phyloP scores from a whole-genome alignment of 2,888 invertebrate species.

The Lacanobia oleracea region DNA sequence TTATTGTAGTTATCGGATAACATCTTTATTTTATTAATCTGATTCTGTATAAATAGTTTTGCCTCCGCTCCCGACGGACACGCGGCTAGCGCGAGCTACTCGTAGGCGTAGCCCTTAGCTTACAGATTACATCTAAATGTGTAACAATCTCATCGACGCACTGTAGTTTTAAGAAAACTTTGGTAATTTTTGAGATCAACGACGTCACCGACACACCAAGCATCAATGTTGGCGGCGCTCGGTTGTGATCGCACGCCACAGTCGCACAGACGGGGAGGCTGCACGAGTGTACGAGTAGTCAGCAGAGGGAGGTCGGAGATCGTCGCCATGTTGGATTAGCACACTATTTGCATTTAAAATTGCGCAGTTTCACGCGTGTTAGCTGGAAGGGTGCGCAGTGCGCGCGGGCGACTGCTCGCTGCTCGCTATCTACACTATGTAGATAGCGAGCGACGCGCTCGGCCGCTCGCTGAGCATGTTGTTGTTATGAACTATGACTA shows the following conservation, averaged over 20 bases:
- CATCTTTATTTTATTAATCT: slow-evolving; percentile 65
- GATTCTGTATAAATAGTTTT: slow-evolving; percentile 31
- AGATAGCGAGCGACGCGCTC: background rate
- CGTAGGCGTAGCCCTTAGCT: background rate
- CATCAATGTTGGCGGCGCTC: background rate
- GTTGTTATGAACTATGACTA: slow-evolving; percentile 5
- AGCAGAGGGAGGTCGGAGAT: slow-evolving; percentile 48
- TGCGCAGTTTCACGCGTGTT: slow-evolving; percentile 68
- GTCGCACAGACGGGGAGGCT: background rate
- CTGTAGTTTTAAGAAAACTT: background rate
- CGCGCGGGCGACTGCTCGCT: background rate
- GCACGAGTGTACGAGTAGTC: background rate
- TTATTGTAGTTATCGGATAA: slow-evolving; percentile 61
- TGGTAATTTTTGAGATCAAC: background rate
- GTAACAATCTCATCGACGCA: background rate
- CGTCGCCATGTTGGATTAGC: slow-evolving; percentile 80
- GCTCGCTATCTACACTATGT: background rate
- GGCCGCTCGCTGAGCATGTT: slow-evolving; percentile 54
- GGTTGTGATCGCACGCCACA: no score
- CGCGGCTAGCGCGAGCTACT: background rate
- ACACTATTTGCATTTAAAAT: slow-evolving; percentile 84
- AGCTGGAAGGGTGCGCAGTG: slow-evolving; percentile 66
- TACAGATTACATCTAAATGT: background rate
- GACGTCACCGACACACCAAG: no score
- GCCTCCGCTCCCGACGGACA: background rate